Evolutionary conservation across 2,888 invertebrate genomes (phyloP).

Genomic region (Mythimna lalbum): DNA sequence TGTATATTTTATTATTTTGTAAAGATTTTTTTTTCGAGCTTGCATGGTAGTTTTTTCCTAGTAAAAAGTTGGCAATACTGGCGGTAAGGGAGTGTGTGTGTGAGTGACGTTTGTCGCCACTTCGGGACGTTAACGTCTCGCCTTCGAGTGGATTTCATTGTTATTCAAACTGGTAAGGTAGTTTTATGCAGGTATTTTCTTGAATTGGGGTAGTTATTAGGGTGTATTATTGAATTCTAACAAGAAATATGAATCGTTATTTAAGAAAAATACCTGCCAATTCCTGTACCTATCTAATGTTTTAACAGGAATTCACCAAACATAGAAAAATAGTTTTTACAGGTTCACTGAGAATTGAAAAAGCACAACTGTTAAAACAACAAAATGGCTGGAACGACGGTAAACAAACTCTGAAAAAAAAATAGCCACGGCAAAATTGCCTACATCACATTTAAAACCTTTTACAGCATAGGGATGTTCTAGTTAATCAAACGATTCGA

Average conservation of each 20-base stretch:
- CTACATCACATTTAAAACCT: conserved; percentile 16
- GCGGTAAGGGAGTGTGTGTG: conserved; percentile 42
- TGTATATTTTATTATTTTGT: neutral
- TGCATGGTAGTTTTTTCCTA: neutral
- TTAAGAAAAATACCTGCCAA: no score
- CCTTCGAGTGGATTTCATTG: conserved; percentile 77
- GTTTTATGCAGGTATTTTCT: conserved; percentile 27
- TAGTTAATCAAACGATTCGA: conserved; percentile 54
- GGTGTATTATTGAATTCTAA: neutral
- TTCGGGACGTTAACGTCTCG: conserved; percentile 39
- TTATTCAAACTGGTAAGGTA: conserved; percentile 58
- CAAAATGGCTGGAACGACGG: neutral
- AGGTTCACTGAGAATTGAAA: neutral
- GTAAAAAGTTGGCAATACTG: neutral
- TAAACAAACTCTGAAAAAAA: no score
- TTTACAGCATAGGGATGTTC: conserved; percentile 37
- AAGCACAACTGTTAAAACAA: neutral
- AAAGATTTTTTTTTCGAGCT: neutral
- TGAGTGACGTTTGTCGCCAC: conserved; percentile 65
- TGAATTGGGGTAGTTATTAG: conserved; percentile 11
- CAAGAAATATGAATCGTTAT: no score
- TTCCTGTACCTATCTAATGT: no score
- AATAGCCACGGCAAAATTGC: neutral
- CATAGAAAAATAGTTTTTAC: no score
- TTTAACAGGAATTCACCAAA: no score